Base-by-base conservation (phyloP, 1,140 invertebrate species). In the Saccostrea glomerata region DNA sequence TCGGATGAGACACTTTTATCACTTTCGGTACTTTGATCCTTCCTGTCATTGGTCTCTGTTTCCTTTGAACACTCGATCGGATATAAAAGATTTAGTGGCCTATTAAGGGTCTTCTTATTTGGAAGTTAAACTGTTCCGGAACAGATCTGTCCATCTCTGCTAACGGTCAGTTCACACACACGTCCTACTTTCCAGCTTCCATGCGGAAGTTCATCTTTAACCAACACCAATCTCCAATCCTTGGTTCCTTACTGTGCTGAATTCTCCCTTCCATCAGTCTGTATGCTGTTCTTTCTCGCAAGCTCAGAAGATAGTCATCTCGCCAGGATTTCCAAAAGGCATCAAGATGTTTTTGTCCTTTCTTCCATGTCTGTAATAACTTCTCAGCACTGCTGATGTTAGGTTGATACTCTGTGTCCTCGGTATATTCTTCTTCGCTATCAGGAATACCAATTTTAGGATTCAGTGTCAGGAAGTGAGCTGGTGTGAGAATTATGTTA, bases 231-330 rank as follows among this genome's bases (percentile, higher is more conserved):
- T 82, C 84, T 55, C 63, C 66, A 20, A 88, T 56, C n/a, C 56
- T 77, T 82, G 86, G 66, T 56, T 56, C 23, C 9, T 47, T 6
- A 47, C 47, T 9, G 9, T 47, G 47, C 6, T 47, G 47, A 47
- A 47, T 47, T 9, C 73, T 54, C 20, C 40, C 12, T 30, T 25
- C 23, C 85, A 87, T 87, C 15, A 84, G n/a, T 54, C 36, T 85
- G 13, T 55, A 23, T 60, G 82, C 20, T 13, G 84, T 87, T 70
- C 86, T 77, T 86, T 85, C 36, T n/a, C 86, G 47, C 6, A 89
- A 23, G 56, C 88, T 87, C 17, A 87, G 66, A 9, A 89, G 55
- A 55, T 89, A 89, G 20, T 87, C 86, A 66, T 89, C 86, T 47
- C 20, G n/a, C 56, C 87, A 87, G 5, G 56, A 13, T 84, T 87